phyloP scores from a whole-genome alignment of 1,140 invertebrate species.

The Trichogramma pretiosum region DNA sequence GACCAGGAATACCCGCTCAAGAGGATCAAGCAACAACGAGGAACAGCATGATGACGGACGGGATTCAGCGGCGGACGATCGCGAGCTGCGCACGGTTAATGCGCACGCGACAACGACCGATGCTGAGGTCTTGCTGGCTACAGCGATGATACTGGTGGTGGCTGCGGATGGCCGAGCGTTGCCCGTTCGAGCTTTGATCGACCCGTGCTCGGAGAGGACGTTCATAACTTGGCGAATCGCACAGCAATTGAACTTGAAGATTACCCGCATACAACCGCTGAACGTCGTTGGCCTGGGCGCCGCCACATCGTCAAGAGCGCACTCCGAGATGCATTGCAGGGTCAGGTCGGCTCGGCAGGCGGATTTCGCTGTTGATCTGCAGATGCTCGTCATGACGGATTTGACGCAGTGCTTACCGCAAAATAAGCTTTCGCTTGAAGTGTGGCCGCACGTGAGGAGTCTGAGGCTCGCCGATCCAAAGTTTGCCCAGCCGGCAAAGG shows the following conservation, averaged over 20 bases:
- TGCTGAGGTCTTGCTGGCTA: background rate
- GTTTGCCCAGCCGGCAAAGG: background rate
- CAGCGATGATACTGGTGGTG: no score
- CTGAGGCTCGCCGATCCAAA: no score
- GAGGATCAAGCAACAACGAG: background rate
- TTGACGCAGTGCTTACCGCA: no score
- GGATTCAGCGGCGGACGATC: background rate
- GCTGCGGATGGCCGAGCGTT: background rate
- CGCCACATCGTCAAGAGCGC: background rate
- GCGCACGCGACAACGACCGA: background rate
- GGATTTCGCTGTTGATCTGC: background rate
- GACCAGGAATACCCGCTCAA: background rate
- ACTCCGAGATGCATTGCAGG: background rate
- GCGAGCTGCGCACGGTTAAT: background rate
- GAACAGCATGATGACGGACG: background rate
- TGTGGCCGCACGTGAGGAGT: background rate
- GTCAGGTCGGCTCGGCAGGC: background rate
- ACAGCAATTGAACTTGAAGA: background rate
- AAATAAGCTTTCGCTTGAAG: background rate
- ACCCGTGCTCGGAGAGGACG: no score
- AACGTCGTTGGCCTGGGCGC: background rate
- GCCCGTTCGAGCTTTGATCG: background rate
- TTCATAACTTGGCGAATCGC: background rate
- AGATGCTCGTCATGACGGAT: background rate
- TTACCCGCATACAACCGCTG: background rate